These are phyloP conservation scores for Tetragonisca angustula DNA, from an alignment of 2,888 invertebrate species.

Conservation along the genomic window DNA sequence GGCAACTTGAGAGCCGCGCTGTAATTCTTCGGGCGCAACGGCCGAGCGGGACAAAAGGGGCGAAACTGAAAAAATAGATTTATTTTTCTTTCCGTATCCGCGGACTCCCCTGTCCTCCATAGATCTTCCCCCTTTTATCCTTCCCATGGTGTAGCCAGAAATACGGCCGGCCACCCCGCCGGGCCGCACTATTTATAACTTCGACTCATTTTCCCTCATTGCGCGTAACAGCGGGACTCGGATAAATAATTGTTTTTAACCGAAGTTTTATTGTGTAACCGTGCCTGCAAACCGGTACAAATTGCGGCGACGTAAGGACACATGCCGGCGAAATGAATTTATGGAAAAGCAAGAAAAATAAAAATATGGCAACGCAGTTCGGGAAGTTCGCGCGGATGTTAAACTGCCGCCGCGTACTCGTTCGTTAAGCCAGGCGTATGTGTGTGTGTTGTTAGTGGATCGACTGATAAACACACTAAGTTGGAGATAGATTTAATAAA, in stretches of 20 bases:
- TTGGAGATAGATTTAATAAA: too few species aligned
- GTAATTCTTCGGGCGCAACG: constrained; percentile 49
- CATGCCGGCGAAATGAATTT: constrained; percentile 50
- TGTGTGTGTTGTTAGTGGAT: too few species aligned
- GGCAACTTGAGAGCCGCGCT: constrained; percentile 56
- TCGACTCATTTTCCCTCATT: constrained; percentile 73
- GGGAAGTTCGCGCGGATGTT: constrained; percentile 6
- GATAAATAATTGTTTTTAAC: constrained; percentile 71
- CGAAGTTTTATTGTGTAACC: constrained; percentile 62
- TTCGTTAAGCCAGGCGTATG: constrained; percentile 9
- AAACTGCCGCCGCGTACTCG: constrained; percentile 14
- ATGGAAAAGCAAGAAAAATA: constrained; percentile 19
- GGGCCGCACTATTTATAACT: constrained; percentile 69
- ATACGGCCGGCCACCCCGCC: constrained; percentile 61
- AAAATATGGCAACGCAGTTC: constrained; percentile 4
- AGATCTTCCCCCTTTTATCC: constrained; percentile 69
- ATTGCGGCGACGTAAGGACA: constrained; percentile 42
- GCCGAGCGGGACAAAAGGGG: constrained; percentile 51
- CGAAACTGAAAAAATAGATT: constrained; percentile 60
- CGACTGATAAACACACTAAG: too few species aligned
- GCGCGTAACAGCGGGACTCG: constrained; percentile 58
- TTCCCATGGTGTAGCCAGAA: constrained; percentile 54
- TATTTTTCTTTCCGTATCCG: constrained; percentile 64
- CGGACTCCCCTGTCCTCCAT: constrained; percentile 50
- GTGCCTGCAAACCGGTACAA: constrained; percentile 28